Conservation (phyloP, 2,113 vertebrate genomes). For the Lonchura striata region DNA sequence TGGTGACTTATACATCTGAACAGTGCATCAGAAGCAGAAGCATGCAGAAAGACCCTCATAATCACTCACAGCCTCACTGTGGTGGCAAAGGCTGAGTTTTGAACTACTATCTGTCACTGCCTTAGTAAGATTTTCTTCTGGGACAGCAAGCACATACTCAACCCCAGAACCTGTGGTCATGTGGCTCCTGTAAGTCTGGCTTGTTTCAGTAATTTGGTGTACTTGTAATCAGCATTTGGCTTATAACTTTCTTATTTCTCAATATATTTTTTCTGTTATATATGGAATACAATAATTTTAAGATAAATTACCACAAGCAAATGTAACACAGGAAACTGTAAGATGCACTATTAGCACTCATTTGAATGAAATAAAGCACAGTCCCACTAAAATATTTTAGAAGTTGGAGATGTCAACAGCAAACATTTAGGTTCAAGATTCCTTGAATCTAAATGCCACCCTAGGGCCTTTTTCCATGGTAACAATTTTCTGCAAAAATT, state of each 20-base stretch:
- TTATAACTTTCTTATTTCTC: neutral
- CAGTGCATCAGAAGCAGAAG: neutral
- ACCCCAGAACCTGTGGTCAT: neutral
- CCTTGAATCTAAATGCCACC: neutral
- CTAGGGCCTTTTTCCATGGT: neutral
- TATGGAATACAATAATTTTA: neutral
- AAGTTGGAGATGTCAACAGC: neutral
- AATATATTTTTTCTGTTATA: neutral
- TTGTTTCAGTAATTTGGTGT: neutral
- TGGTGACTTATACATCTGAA: neutral
- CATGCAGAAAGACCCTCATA: neutral
- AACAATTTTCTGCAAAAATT: neutral
- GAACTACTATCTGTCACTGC: neutral
- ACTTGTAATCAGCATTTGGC: neutral
- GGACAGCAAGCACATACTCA: neutral
- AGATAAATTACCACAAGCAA: neutral
- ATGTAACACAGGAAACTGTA: neutral
- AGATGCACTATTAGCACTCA: neutral
- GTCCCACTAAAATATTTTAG: neutral
- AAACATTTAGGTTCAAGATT: neutral
- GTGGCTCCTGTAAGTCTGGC: neutral
- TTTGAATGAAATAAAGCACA: neutral
- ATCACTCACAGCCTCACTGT: neutral
- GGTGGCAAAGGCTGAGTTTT: neutral
- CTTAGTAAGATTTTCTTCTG: neutral